phyloP scores from a whole-genome alignment of 2,888 invertebrate species.

The Protodeltote pygarga region DNA sequence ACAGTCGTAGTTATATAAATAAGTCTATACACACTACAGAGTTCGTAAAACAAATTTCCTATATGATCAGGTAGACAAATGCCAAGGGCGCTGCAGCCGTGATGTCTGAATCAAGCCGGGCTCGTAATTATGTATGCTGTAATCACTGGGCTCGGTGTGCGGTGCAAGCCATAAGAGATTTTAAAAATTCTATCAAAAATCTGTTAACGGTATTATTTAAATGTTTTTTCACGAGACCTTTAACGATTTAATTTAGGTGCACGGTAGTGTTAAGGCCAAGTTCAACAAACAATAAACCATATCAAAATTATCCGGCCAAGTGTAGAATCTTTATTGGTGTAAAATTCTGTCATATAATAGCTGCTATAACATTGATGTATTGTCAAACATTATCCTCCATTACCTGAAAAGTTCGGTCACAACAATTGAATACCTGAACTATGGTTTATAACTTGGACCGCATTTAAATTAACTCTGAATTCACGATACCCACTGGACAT shows the following conservation, averaged over 20 bases:
- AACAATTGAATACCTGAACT: too few species aligned
- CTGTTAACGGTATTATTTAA: too few species aligned
- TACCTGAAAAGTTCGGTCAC: too few species aligned
- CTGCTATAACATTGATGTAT: too few species aligned
- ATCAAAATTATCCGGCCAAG: too few species aligned
- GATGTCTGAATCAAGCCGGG: constrained; percentile 18
- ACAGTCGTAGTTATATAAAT: not conserved
- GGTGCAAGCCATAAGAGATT: not conserved
- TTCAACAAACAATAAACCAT: too few species aligned
- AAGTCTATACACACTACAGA: constrained; percentile 7
- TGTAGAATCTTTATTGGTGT: too few species aligned
- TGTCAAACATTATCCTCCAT: too few species aligned
- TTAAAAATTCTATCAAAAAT: too few species aligned
- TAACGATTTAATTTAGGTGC: not conserved
- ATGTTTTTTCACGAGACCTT: too few species aligned
- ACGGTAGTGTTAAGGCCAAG: not conserved
- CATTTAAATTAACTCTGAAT: constrained; percentile 7
- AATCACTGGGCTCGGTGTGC: not conserved
- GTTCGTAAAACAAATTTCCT: too few species aligned
- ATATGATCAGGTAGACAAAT: constrained; percentile 24
- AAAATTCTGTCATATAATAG: too few species aligned
- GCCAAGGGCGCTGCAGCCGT: constrained; percentile 31
- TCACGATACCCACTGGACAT: constrained; percentile 2
- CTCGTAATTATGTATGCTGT: constrained; percentile 14
- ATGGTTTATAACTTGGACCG: not conserved